These are phyloP conservation scores for Pangasius krempfi DNA, from an alignment of 2,797 vertebrate genomes.

Conservation along the genomic window DNA sequence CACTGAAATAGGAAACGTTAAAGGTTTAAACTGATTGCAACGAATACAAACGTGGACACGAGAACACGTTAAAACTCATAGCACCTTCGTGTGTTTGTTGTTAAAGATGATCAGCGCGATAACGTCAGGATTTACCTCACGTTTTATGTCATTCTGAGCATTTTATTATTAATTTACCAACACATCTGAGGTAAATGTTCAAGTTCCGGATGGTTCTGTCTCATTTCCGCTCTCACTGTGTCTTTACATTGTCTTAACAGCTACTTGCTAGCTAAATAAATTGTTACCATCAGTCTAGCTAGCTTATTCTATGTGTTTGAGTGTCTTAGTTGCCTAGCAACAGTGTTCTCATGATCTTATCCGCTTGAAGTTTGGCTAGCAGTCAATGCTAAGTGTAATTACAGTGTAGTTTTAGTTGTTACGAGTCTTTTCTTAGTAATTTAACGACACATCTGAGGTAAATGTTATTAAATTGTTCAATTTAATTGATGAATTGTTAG, in stretches of 20 bases:
- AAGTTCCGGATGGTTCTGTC: neutral
- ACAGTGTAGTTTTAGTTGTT: neutral
- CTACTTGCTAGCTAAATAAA: no score
- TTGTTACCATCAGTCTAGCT: no score
- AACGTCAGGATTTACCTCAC: neutral
- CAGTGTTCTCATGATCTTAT: no score
- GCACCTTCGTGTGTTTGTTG: neutral
- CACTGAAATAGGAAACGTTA: neutral
- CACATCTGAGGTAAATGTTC: neutral
- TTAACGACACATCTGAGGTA: neutral
- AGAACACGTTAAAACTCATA: neutral
- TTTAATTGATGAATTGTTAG: neutral
- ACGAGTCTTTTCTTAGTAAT: neutral
- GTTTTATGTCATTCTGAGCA: neutral
- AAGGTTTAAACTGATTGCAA: neutral
- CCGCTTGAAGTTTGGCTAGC: neutral
- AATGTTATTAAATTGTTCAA: neutral
- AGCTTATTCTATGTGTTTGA: no score
- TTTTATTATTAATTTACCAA: neutral
- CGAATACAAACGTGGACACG: neutral
- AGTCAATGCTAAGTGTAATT: neutral
- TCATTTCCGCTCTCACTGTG: neutral
- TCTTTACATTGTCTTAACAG: neutral
- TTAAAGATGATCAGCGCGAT: neutral
- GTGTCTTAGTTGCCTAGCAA: no score